phyloP scores from a whole-genome alignment of 2,888 invertebrate genomes.

The Dicycla oo region DNA sequence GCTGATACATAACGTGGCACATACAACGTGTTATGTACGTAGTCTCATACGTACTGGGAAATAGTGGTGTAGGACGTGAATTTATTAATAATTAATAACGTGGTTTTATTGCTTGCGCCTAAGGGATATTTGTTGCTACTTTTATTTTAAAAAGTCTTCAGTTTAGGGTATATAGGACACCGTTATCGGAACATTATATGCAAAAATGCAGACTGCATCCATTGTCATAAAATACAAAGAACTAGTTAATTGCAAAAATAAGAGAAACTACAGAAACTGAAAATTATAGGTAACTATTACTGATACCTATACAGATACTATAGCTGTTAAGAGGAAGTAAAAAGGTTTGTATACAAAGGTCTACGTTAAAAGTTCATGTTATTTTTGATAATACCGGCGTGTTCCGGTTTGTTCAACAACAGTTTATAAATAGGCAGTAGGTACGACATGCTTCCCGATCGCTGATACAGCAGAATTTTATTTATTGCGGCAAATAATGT shows the following conservation, averaged over 20 bases:
- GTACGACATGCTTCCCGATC: background rate
- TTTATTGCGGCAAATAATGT: conserved; percentile 10
- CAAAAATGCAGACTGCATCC: background rate
- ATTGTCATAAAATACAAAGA: background rate
- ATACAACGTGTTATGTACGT: conserved; percentile 1
- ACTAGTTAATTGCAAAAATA: too few species aligned
- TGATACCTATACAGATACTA: background rate
- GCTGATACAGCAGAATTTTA: conserved; percentile 19
- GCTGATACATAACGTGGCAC: conserved; percentile 9
- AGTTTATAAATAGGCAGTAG: conserved; percentile 2
- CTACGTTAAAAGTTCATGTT: conserved; percentile 40
- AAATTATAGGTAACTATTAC: background rate
- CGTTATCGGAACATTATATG: background rate
- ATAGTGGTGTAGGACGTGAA: background rate
- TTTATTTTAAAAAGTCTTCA: background rate
- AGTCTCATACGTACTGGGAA: background rate
- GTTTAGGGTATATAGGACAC: background rate
- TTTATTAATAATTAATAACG: too few species aligned
- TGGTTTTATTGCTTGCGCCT: background rate
- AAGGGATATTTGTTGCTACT: too few species aligned
- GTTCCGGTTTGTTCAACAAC: conserved; percentile 44
- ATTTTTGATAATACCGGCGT: conserved; percentile 22
- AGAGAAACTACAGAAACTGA: too few species aligned
- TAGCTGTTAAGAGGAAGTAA: conserved; percentile 30
- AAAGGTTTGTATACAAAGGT: conserved; percentile 13